phyloP scores from a whole-genome alignment of 2,113 vertebrate species.

The Mugil cephalus region DNA sequence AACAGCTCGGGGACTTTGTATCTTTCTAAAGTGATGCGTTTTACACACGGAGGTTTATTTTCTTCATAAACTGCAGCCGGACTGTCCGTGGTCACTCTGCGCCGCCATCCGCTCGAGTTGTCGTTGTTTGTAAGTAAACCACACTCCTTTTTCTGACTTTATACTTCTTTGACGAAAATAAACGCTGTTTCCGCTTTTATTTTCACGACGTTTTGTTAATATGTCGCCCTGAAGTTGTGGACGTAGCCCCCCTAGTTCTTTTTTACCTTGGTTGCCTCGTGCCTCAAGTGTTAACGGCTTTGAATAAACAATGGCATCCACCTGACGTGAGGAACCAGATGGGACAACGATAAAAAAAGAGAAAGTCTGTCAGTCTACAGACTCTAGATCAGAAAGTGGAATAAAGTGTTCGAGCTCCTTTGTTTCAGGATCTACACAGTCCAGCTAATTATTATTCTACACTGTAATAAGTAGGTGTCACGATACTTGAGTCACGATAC shows the following conservation, averaged over 20 bases:
- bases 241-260: neutral
- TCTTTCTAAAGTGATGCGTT: too few species aligned
- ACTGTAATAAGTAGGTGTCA: too few species aligned
- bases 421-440: too few species aligned
- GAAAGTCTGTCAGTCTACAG: neutral
- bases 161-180: too few species aligned
- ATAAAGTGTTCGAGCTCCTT: too few species aligned
- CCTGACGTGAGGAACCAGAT: neutral
- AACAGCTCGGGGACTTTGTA: neutral
- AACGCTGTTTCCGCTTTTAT: neutral
- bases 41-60: too few species aligned
- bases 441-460: neutral
- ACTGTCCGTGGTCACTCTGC: slow-evolving; percentile 7
- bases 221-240: neutral
- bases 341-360: too few species aligned
- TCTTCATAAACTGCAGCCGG: neutral
- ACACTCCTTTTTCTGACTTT: neutral
- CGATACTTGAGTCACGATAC: too few species aligned
- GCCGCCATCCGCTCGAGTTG: slow-evolving; percentile 1
- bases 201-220: neutral
- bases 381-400: neutral
- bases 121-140: slow-evolving; percentile 46
- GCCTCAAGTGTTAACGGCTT: slow-evolving; percentile 11
- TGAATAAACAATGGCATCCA: slow-evolving; percentile 9
- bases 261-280: slow-evolving; percentile 32